A percentile compares a stretch with the other conserved stretches of the same genome.
Evolutionary conservation across 2,797 vertebrate species (phyloP).

Genomic region (Crenichthys baileyi): DNA sequence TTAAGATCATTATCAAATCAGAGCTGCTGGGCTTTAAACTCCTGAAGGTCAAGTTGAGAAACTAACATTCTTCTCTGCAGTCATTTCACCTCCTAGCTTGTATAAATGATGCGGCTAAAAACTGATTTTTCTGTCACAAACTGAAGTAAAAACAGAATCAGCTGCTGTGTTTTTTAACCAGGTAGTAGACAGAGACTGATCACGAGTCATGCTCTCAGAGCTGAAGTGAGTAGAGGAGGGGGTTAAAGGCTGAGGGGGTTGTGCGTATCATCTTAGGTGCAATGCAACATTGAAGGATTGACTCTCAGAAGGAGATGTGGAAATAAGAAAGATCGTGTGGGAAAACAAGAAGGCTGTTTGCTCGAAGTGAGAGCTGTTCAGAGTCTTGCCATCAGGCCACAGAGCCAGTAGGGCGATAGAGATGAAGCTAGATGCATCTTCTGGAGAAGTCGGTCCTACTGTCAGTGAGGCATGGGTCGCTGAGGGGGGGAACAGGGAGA

Average conservation of each 20-base stretch:
- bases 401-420: conserved; percentile 18
- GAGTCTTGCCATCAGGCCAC: conserved; percentile 38
- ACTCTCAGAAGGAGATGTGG: background rate
- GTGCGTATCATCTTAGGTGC: conserved; percentile 63
- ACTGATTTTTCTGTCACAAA: background rate
- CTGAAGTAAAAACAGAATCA: background rate
- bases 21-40: background rate
- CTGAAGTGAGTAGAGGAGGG: background rate
- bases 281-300: conserved; percentile 13
- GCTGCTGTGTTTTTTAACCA: background rate
- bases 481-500: background rate
- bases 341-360: background rate
- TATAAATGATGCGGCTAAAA: background rate
- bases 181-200: conserved; percentile 5
- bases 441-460: conserved; percentile 27
- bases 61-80: background rate
- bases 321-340: background rate
- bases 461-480: background rate
- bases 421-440: conserved; percentile 41
- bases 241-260: conserved; percentile 22
- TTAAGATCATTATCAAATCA: conserved; percentile 7
- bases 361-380: background rate
- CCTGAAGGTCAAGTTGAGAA: background rate
- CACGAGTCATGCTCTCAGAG: background rate
- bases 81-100: background rate